A percentile compares a stretch with the other conserved stretches of the same genome.
These are phyloP conservation scores for Pemphigus obesinymphae DNA, from an alignment of 1,140 invertebrate species.

Conservation along the genomic window DNA sequence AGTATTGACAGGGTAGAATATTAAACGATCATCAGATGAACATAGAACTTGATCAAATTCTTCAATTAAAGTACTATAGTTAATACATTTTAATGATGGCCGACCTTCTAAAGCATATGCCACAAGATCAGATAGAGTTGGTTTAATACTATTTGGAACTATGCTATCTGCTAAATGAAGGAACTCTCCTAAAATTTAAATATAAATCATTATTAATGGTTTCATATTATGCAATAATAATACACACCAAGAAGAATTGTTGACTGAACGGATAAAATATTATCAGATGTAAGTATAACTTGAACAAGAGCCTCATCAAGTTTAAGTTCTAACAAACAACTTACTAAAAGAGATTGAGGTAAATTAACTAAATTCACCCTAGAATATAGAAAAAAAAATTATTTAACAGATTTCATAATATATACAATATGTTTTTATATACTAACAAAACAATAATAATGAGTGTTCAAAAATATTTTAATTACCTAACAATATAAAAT, in stretches of 20 bases:
- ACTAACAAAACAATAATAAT: not conserved
- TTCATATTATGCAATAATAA: not conserved
- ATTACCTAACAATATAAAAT: not conserved
- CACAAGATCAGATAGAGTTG: conserved; percentile 9
- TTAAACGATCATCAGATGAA: conserved; percentile 31
- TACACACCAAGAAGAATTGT: conserved; percentile 73
- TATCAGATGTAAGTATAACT: conserved; percentile 82
- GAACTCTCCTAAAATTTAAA: conserved; percentile 12
- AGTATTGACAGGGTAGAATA: conserved; percentile 3
- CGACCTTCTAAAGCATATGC: conserved; percentile 32
- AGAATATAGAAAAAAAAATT: conserved; percentile 2
- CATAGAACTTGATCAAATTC: conserved; percentile 33
- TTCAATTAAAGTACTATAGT: not conserved
- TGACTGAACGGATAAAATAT: conserved; percentile 81
- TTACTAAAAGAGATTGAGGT: conserved; percentile 82
- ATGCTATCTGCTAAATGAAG: conserved; percentile 23
- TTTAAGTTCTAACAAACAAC: conserved; percentile 80
- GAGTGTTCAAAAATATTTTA: not conserved
- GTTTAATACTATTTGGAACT: conserved; percentile 32
- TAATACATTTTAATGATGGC: conserved; percentile 15
- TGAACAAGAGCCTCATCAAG: conserved; percentile 83
- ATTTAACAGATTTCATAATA: not conserved
- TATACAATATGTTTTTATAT: not conserved
- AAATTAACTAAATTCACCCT: conserved; percentile 88
- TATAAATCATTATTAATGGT: not conserved